Evolutionary conservation across 1,140 invertebrate species (phyloP), one percentile per base, ranked within the genome.

Genomic region (Macrobrachium nipponense): DNA sequence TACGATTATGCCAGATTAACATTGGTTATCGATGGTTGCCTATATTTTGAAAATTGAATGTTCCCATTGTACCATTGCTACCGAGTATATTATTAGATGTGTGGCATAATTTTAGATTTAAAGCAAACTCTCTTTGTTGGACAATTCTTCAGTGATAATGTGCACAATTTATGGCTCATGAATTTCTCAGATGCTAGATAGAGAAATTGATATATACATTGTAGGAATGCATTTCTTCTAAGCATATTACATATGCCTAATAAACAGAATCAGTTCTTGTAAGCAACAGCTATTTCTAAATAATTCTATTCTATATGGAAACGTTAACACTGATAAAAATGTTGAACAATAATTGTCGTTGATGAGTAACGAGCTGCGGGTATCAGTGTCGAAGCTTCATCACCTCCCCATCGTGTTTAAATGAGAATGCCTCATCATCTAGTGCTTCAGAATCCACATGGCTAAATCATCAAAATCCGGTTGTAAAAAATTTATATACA

Each of bases 71-170:
- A 75, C 72, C 51, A 80, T 86, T 86, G 82, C 82, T 80, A 79
- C 82, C 83, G 73, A 78, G 64, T 86, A 86, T 86, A 87, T 87
- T 87, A 80, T 75, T 87, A 81, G 85, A 81, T 87, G 85, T 87
- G 85, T 87, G 85, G 85, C 85, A 87, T 81, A 87, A 87, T 87
- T 87, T 81, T 87, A 87, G 85, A 87, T 87, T 87, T 80, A 76
- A 66, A 83, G 76, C 78, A 78, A 84, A 84, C 82, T 84, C 78
- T 87, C 78, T 86, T 78, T 87, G 85, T 87, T 87, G 85, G 72
- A 87, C 85, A 81, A 80, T 87, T 87, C 79, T 87, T 81, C 79
- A 87, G 85, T 87, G 85, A 87, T 87, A 81, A 36, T 87, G 79
- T 87, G 85, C 85, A 87, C 85, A 87, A 87, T 80, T 86, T 77